Percentiles rank a stretch among this genome's conserved stretches.
These are phyloP conservation scores for Rhagologus leucostigma DNA, from an alignment of 2,113 vertebrate species.

Conservation along the genomic window DNA sequence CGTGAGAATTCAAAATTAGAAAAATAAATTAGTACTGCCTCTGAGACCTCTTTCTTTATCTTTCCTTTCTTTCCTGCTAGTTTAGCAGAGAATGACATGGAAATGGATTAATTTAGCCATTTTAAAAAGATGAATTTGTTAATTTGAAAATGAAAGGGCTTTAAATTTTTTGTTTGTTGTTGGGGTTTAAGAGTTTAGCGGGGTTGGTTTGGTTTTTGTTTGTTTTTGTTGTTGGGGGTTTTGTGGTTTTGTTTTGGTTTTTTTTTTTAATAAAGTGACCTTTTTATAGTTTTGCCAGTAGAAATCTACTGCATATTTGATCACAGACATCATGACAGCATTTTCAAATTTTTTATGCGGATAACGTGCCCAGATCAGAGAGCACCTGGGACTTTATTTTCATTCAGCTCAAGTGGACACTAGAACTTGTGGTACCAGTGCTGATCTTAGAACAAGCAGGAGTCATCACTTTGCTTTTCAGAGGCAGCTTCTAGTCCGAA, in stretches of 20 bases:
- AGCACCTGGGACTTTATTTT: not conserved
- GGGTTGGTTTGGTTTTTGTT: not conserved
- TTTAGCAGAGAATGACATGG: not conserved
- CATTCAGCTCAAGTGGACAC: not conserved
- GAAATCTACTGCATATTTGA: not conserved
- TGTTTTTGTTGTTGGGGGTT: not conserved
- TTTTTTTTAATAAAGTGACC: not conserved
- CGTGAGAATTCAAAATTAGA: not conserved
- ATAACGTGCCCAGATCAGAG: not conserved
- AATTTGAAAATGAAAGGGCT: not conserved
- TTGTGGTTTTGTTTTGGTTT: not conserved
- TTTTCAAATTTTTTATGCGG: not conserved
- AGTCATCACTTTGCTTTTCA: not conserved
- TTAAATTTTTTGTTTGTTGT: not conserved
- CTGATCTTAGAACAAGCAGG: not conserved
- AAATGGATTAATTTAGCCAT: not conserved
- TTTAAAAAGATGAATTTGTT: not conserved
- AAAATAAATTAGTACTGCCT: not conserved
- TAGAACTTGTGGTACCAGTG: not conserved
- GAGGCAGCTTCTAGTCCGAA: not conserved
- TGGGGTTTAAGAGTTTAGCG: rapidly evolving
- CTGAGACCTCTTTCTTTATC: not conserved
- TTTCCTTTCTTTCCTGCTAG: not conserved
- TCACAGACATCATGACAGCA: not conserved
- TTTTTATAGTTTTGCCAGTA: not conserved